These are phyloP conservation scores for Hesperia comma DNA, from an alignment of 2,888 invertebrate species.

Conservation along the genomic window DNA sequence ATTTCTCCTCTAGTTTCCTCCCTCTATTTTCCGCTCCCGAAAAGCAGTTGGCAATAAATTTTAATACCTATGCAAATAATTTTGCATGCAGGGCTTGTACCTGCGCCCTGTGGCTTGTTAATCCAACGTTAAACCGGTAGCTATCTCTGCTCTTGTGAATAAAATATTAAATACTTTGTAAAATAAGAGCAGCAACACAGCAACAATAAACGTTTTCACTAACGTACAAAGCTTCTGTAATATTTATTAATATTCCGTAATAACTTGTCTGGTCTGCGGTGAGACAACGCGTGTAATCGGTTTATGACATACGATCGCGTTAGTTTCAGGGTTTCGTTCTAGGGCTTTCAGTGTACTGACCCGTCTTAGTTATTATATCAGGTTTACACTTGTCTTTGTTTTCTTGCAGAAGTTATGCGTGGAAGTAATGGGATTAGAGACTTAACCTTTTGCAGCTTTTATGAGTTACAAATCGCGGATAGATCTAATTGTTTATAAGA, in stretches of 20 bases:
- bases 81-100: too few species aligned
- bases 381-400: conserved; percentile 6
- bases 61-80: too few species aligned
- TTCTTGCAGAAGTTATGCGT: background rate
- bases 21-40: too few species aligned
- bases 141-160: too few species aligned
- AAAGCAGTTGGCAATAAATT: too few species aligned
- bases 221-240: background rate
- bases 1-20: too few species aligned
- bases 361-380: conserved; percentile 16
- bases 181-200: too few species aligned
- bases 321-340: conserved; percentile 11
- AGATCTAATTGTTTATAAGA: too few species aligned
- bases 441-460: background rate
- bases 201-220: background rate
- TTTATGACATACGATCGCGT: conserved; percentile 19
- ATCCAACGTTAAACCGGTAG: too few species aligned
- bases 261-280: conserved; percentile 3
- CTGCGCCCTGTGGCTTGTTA: too few species aligned
- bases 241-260: conserved; percentile 3
- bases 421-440: background rate
- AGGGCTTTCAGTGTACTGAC: conserved; percentile 12
- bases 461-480: too few species aligned
- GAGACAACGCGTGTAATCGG: conserved; percentile 4
- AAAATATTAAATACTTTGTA: too few species aligned